Evolutionary conservation across 2,113 vertebrate species (phyloP), one percentile per base, ranked within the genome.

Genomic region (Rhynchomys soricoides): DNA sequence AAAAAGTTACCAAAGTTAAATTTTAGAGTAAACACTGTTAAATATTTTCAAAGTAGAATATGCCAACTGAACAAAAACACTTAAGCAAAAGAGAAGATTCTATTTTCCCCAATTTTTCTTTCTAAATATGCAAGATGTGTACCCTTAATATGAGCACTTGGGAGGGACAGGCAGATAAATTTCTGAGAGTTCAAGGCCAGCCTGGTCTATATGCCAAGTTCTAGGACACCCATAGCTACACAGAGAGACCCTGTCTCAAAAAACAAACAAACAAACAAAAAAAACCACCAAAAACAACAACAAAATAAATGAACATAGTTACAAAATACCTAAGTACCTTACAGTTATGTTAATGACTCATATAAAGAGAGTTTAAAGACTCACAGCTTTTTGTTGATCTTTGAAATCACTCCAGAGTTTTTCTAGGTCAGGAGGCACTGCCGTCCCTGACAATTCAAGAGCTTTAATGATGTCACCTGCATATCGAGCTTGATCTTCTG

Each of bases 381-480:
- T 99, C 96, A 99, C 99, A 83, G 99, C 99, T 97, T 99, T 99
- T 98, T 99, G 99, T 0, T 99, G 99, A 90, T 99, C 99, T 98
- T 99, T 99, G 97, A 99, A 99, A 87, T 99, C 99, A 89, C 97
- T 98, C 99, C 99, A 99, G 37, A 99, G 99, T 97, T 99, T 99
- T 97, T 99, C 99, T 86, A 99, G 98, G 90, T 99, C 99, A 73
- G 98, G 1, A 50, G 99, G 99, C 90, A 99, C 99, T 26, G 98
- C 34, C 64, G 99, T 99, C 31, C 99, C 99, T 0, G 99, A 99
- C 86, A 99, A 98, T 98, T 99, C 99, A 98, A 99, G 98, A 59
- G 99, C 99, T 97, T 99, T 99, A 96, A 99, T 99, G 98, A 99
- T 99, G 93, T 99, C 99, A 11, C 99, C 99, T 48, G 99, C 99